Evolutionary conservation across 2,113 vertebrate species (phyloP), one percentile per base, ranked within the genome.

Genomic region (Orycteropus afer): DNA sequence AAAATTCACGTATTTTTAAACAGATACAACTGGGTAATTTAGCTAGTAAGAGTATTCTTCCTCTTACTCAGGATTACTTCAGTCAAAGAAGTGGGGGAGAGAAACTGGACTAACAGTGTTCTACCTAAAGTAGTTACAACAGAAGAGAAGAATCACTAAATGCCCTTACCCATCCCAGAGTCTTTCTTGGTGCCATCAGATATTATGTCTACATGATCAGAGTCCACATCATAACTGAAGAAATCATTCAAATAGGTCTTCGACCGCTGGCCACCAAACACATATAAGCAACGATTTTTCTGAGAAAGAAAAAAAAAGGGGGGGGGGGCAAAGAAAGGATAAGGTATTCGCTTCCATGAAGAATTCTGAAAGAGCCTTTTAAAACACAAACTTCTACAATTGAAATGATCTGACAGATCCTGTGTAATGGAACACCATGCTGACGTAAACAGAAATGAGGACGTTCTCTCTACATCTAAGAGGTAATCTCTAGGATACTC

Each of bases 181-280:
- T 99, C 99, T 95, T 99, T 99, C 98, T 99, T 99, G 0, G 99
- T 99, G 96, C 99, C 99, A 32, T 99, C 99, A 27, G 99, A 99
- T 97, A 99, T 99, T 96, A 99, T 99, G 92, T 99, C 99, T 82
- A 99, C 99, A 0, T 99, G 99, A 97, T 99, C 99, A 37, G 98
- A 99, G 57, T 99, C 99, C 65, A 99, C 99, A 40, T 99, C 99
- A 0, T 99, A 99, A 96, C 99, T 99, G 98, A 99, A 99, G 98
- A 99, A 99, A 97, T 99, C 99, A 23, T 99, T 99, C 97, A 99
- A 98, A n/a, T 99, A 99, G 0, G 99, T 99, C 98, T 99, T 99
- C 0, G 99, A 99, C 97, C 99, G 98, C 97, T 99, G 99, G 89
- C 99, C 99, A 76, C 99, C 99, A 94, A 99, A 99, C 6, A 99